Evolutionary conservation across 2,888 invertebrate species (phyloP), one percentile per base, ranked within the genome.

Genomic region (Drosophila nr. fundita): DNA sequence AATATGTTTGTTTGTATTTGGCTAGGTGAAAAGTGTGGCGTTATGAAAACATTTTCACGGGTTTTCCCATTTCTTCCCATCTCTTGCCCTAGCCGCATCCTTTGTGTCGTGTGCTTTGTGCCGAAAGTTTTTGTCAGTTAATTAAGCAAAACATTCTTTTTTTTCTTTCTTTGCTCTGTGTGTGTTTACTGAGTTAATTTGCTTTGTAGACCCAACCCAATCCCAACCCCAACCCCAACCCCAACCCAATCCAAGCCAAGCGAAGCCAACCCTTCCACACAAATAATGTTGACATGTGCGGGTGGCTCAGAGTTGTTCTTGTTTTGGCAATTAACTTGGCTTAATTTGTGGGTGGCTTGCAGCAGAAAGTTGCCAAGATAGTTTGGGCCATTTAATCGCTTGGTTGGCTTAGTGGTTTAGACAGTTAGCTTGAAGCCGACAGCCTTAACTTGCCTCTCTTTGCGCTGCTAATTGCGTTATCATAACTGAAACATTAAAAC

Each of bases 61-160:
- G 30, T 27, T 54, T 64, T 60, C 54, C 18, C 36, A 27, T 36
- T 34, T 24, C 7, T 32, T 32, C 32, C 32, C 32, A 11, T 4
- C 11, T 11, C 11, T 11, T 1, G 32, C 32, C 36, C 21, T 49
- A 0, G 32, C 32, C 65, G 59, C 54, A 67, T 70, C 73, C 73
- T 73, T 80, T 67, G 57, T 68, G 71, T 59, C 29, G 53, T 54
- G 48, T 8, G 64, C 78, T 70, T 78, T 80, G 68, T 72, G 76
- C 78, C 71, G 57, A 82, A 90, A 90, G 58, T 83, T 87, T 87
- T 81, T 88, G 87, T 82, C 90, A 88, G 87, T 88, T 87, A 90
- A 87, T 90, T 87, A 90, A 78, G 87, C 83, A 88, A 87, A 45
- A 88, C 83, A 88, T 81, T 85, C 88, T 84, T 80, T 38, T 45